Conservation (phyloP, 2,888 invertebrate species). For the Apamea monoglypha region DNA sequence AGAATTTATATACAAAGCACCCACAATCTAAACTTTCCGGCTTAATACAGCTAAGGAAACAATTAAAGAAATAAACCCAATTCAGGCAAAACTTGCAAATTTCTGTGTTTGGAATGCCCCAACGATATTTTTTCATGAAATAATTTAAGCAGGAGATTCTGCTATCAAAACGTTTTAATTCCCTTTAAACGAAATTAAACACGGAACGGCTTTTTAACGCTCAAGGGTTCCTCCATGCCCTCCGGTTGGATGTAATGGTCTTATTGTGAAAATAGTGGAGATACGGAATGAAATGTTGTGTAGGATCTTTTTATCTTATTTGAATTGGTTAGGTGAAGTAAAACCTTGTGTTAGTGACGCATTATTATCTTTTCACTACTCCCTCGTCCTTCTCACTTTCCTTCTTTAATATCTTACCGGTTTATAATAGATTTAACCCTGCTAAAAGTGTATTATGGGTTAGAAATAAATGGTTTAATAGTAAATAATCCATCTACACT, state of each 20-base stretch:
- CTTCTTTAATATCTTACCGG: too few relatives aligned
- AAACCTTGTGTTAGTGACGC: neutral
- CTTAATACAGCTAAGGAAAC: conserved; percentile 30
- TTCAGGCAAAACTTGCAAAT: conserved; percentile 23
- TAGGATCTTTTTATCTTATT: neutral
- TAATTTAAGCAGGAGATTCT: conserved; percentile 67
- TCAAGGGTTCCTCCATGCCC: conserved; percentile 66
- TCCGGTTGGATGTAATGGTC: conserved; percentile 67
- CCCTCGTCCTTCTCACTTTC: too few relatives aligned
- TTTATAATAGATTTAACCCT: too few relatives aligned
- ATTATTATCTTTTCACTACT: too few relatives aligned
- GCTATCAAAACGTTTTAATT: conserved; percentile 73
- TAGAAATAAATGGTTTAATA: neutral
- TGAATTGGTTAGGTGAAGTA: neutral
- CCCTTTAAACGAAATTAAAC: conserved; percentile 78
- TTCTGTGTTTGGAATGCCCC: conserved; percentile 10
- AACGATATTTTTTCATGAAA: conserved; percentile 64
- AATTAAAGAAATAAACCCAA: conserved; percentile 50
- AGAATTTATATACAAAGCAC: conserved; percentile 26
- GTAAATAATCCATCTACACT: too few relatives aligned
- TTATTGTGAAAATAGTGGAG: conserved; percentile 57
- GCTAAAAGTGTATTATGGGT: neutral
- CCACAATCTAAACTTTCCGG: conserved; percentile 38
- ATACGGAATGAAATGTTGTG: conserved; percentile 55
- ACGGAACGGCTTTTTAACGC: conserved; percentile 72